These are phyloP conservation scores for Eulithis testata DNA, from an alignment of 2,888 invertebrate genomes.

Conservation along the genomic window DNA sequence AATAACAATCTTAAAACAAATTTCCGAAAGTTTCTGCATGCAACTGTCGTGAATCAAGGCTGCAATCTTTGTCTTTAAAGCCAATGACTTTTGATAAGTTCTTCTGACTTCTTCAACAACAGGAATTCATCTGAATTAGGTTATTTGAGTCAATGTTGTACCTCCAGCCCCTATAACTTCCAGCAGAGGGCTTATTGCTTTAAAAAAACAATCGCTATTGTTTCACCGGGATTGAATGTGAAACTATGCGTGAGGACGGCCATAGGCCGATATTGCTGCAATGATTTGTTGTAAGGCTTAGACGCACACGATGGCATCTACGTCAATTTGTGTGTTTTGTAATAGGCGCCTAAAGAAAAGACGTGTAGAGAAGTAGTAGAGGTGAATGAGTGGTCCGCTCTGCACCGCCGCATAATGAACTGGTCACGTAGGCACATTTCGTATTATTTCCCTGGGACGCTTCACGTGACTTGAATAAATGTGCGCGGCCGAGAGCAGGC, in stretches of 20 bases:
- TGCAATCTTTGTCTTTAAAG: slow-evolving; percentile 17
- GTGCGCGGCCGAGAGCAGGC: slow-evolving; percentile 60
- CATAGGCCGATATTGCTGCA: slow-evolving; percentile 52
- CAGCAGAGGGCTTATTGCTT: not conserved
- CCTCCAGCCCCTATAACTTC: not conserved
- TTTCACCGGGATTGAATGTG: slow-evolving; percentile 11
- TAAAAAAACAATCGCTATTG: slow-evolving; percentile 7
- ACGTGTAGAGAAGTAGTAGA: slow-evolving; percentile 39
- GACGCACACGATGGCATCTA: slow-evolving; percentile 45
- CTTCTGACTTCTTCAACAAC: slow-evolving; percentile 1
- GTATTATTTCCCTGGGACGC: slow-evolving; percentile 84
- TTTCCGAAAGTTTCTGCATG: slow-evolving; percentile 56
- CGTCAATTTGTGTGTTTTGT: slow-evolving; percentile 58
- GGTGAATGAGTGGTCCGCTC: slow-evolving; percentile 65
- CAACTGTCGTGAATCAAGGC: slow-evolving; percentile 44
- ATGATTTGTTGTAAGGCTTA: slow-evolving; percentile 54
- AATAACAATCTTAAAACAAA: slow-evolving; percentile 76
- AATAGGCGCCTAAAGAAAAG: slow-evolving; percentile 57
- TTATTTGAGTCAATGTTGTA: slow-evolving; percentile 1
- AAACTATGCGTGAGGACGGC: slow-evolving; percentile 22
- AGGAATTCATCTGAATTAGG: slow-evolving; percentile 12
- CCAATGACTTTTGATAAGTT: not conserved
- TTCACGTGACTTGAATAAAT: slow-evolving; percentile 83
- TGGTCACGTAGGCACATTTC: slow-evolving; percentile 85
- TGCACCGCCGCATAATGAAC: slow-evolving; percentile 81